Evolutionary conservation across 2,888 invertebrate genomes (phyloP), one percentile per base, ranked within the genome.

Genomic region (Drosophila buzzatii): DNA sequence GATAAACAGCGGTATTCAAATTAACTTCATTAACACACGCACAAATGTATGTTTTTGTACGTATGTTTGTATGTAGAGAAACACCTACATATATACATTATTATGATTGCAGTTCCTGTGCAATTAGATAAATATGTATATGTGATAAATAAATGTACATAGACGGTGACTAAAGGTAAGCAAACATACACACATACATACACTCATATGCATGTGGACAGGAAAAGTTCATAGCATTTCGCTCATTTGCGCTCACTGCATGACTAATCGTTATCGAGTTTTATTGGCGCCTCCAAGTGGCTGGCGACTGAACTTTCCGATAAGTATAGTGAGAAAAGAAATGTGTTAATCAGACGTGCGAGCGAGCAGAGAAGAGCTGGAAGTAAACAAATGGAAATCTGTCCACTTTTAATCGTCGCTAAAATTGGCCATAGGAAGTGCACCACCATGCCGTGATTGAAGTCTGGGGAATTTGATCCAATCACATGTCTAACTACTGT

Each of bases 341-440:
- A 85, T 75, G 88, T 85, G 86, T 65, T 85, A 85, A 90, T 90
- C 90, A 90, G 67, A 63, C 60, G 55, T 61, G 69, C 20, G 68
- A 69, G 59, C 14, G 68, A 56, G 59, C 59, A n/a, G 67, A 56
- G 59, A 45, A n/a, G 47, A 37, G 49, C 59, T 59, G 59, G 16
- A 70, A 47, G 39, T 53, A 51, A 68, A 37, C 39, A 33, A 56
- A 63, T 39, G 63, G 20, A 67, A 60, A 39, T 41, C 41, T n/a
- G 41, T 37, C 35, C 20, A 20, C 55, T 27, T 10, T 69, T 44
- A 44, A 70, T 56, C 60, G 56, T 52, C 2, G 31, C 51, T 10
- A 10, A 37, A 62, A 56, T 55, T 62, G 37, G n/a, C 44, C 37
- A 51, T 37, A 14, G 42, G 55, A 62, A 70, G 44, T 71, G 47